These are phyloP conservation scores for Drosophila murphyi DNA, from an alignment of 1,140 invertebrate genomes.

Conservation along the genomic window DNA sequence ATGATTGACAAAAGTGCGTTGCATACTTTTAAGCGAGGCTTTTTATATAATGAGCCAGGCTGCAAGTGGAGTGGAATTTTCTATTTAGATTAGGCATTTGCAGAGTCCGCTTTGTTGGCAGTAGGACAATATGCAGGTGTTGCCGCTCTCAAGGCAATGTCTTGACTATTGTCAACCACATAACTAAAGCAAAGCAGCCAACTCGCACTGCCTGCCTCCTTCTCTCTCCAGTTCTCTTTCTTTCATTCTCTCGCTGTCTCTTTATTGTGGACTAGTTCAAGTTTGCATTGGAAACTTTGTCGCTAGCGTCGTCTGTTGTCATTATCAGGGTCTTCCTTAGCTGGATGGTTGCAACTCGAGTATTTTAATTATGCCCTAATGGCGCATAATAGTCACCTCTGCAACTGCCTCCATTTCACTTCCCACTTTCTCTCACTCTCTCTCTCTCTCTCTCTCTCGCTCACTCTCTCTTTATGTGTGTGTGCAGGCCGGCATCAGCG, in stretches of 20 bases:
- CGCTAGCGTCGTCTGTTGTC: conserved; percentile 40
- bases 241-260: no score
- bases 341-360: conserved; percentile 59
- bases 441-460: background rate
- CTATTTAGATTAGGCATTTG: background rate
- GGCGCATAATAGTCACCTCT: conserved; percentile 74
- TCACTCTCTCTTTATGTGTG: background rate
- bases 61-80: background rate
- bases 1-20: conserved; percentile 58
- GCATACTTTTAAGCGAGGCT: conserved; percentile 6
- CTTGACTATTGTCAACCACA: conserved; percentile 31
- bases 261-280: background rate
- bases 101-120: background rate
- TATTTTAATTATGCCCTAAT: conserved; percentile 84
- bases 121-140: conserved; percentile 14
- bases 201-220: background rate
- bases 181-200: conserved; percentile 17
- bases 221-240: background rate
- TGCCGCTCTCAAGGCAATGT: conserved; percentile 36
- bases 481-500: conserved; percentile 13
- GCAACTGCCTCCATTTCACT: conserved; percentile 2
- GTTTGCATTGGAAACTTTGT: conserved; percentile 56
- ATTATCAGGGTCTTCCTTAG: conserved; percentile 51
- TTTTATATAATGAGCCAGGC: background rate
- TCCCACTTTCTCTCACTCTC: background rate